A percentile compares a stretch with the other conserved stretches of the same genome.
These are phyloP conservation scores for Spinibarbus caldwelli DNA, from an alignment of 2,797 vertebrate species.

Conservation along the genomic window DNA sequence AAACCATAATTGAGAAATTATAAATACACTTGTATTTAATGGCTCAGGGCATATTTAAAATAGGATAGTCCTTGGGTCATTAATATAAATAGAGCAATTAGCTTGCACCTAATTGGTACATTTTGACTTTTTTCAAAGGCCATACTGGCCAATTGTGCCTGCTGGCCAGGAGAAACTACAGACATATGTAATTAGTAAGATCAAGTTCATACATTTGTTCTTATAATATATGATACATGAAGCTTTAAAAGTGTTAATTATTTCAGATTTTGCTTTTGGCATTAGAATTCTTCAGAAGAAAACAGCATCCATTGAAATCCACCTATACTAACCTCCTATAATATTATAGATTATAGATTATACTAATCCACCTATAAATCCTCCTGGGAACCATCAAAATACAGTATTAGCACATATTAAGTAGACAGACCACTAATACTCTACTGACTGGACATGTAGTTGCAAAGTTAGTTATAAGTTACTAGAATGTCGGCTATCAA, in stretches of 20 bases:
- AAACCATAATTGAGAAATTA: slow-evolving; percentile 26
- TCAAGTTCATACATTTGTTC: slow-evolving; percentile 33
- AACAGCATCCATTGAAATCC: neutral
- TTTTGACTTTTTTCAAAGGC: slow-evolving; percentile 60
- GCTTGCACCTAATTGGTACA: slow-evolving; percentile 67
- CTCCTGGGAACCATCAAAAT: too few species aligned
- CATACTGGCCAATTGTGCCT: slow-evolving; percentile 69
- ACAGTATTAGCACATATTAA: neutral
- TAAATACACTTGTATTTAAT: slow-evolving; percentile 3
- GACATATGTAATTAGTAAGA: slow-evolving; percentile 45
- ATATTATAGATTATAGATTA: too few species aligned
- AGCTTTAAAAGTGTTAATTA: slow-evolving; percentile 15
- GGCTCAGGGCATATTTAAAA: slow-evolving; percentile 37
- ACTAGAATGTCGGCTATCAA: neutral
- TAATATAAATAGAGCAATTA: slow-evolving; percentile 68
- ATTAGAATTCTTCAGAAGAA: neutral
- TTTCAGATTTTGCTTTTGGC: neutral
- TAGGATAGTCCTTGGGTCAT: slow-evolving; percentile 55
- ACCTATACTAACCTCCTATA: too few species aligned
- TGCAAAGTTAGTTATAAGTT: neutral
- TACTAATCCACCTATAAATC: too few species aligned
- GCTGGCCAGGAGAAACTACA: slow-evolving; percentile 59
- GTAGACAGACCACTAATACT: neutral
- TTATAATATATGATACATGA: neutral
- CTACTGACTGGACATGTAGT: neutral